Evolutionary conservation across 2,113 vertebrate genomes (phyloP).

Genomic region (Lonchura striata): DNA sequence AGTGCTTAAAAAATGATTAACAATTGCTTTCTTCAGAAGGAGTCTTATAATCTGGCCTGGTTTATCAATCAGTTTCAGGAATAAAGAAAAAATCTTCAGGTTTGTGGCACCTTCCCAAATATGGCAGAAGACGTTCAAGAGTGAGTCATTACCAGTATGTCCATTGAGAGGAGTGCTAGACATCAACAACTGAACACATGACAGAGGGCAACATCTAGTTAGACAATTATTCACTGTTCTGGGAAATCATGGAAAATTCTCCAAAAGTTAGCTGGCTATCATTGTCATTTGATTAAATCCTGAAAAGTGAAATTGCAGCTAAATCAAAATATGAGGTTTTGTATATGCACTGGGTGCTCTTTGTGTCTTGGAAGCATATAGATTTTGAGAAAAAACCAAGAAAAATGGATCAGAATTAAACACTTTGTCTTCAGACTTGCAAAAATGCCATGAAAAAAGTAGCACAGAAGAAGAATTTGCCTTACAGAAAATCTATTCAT

Average conservation of each 20-base stretch:
- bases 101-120: not conserved
- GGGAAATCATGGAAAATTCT: not conserved
- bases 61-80: not conserved
- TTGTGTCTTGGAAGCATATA: not conserved
- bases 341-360: not conserved
- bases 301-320: not conserved
- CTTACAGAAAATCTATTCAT: not conserved
- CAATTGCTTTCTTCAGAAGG: not conserved
- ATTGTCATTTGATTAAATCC: not conserved
- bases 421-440: not conserved
- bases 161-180: not conserved
- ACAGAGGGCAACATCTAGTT: not conserved
- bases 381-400: not conserved
- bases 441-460: not conserved
- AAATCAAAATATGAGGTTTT: not conserved
- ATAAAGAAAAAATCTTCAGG: not conserved
- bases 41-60: not conserved
- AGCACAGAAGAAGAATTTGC: not conserved
- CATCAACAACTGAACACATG: not conserved
- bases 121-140: not conserved
- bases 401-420: not conserved
- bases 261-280: not conserved
- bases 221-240: not conserved
- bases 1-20: not conserved
- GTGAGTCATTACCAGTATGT: not conserved